Evolutionary conservation across 2,797 vertebrate species (phyloP).

Genomic region (Oryzias sinensis): DNA sequence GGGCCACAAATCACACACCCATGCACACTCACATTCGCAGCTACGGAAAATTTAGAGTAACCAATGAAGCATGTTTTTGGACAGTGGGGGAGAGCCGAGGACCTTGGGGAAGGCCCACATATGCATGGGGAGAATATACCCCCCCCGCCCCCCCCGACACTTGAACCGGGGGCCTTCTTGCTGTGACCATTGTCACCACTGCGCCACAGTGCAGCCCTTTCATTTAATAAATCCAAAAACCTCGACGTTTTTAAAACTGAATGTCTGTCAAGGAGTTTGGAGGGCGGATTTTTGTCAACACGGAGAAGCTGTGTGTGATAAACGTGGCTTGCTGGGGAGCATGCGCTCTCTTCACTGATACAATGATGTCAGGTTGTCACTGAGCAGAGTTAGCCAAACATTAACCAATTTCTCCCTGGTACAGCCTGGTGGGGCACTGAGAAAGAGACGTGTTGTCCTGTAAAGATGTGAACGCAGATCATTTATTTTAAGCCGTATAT

Average conservation of each 20-base stretch:
- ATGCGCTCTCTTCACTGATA: slow-evolving; percentile 6
- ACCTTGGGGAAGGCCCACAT: too few species aligned
- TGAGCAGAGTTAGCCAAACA: slow-evolving; percentile 37
- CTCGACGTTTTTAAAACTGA: neutral
- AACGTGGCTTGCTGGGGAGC: slow-evolving; percentile 35
- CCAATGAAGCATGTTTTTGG: too few species aligned
- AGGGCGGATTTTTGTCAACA: neutral
- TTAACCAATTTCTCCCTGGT: slow-evolving; percentile 20
- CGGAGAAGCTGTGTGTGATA: slow-evolving; percentile 27
- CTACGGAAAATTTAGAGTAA: too few species aligned
- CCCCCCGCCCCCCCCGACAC: too few species aligned
- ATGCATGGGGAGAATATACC: too few species aligned
- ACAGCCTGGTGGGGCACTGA: neutral
- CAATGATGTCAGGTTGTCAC: slow-evolving; percentile 45
- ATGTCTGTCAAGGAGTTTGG: neutral
- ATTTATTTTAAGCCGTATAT: neutral
- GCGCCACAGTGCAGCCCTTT: too few species aligned
- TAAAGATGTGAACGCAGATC: neutral
- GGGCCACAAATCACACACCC: too few species aligned
- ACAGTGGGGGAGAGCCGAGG: too few species aligned
- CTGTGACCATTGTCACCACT: too few species aligned
- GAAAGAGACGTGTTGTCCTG: neutral
- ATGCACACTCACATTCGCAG: too few species aligned
- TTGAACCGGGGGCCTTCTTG: too few species aligned
- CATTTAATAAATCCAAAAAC: neutral